phyloP scores from a whole-genome alignment of 2,113 vertebrate species.

The Pitta sordida region DNA sequence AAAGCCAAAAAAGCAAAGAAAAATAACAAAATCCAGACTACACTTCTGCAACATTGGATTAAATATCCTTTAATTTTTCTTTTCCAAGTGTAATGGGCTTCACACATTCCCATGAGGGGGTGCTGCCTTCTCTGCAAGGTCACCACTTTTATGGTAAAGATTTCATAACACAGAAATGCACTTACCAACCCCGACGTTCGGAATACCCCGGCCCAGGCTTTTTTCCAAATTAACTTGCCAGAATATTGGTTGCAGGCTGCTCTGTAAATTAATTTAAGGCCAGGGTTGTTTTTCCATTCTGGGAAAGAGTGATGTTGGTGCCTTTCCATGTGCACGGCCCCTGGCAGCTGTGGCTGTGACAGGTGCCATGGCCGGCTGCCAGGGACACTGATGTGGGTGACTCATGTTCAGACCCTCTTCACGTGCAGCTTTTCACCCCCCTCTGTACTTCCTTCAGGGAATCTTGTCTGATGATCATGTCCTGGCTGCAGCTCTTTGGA shows the following conservation, averaged over 20 bases:
- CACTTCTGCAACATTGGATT: background rate
- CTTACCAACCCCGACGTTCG: background rate
- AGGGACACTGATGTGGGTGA: background rate
- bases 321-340: background rate
- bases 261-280: background rate
- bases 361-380: background rate
- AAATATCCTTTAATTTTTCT: background rate
- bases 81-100: background rate
- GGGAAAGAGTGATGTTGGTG: background rate
- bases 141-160: background rate
- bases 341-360: background rate
- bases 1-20: background rate
- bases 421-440: background rate
- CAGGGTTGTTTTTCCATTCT: background rate
- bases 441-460: conserved; percentile 74
- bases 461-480: conserved; percentile 89
- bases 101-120: background rate
- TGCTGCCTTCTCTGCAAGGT: background rate
- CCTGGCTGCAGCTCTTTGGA: conserved; percentile 93
- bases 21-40: background rate
- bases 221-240: background rate
- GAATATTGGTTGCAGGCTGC: background rate
- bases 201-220: background rate
- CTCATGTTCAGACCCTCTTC: background rate
- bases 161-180: background rate